Evolutionary conservation across 2,888 invertebrate species (phyloP).

Genomic region (Agrochola circellaris): DNA sequence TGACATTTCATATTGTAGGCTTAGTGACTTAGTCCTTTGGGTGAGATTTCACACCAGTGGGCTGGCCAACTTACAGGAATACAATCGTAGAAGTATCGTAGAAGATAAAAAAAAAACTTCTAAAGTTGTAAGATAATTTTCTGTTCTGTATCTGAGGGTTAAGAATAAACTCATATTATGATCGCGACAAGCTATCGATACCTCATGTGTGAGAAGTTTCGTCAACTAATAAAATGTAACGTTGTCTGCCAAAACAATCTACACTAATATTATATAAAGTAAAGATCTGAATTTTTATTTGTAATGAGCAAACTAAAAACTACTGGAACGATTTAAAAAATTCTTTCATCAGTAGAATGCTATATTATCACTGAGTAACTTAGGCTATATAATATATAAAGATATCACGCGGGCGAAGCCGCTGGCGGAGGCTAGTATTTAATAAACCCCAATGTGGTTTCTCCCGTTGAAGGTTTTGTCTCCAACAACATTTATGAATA

Average conservation of each 20-base stretch:
- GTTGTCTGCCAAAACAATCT: neutral
- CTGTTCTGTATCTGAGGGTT: neutral
- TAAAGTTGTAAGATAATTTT: neutral
- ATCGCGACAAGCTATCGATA: neutral
- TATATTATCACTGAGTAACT: too few species aligned
- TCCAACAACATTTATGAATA: conserved; percentile 49
- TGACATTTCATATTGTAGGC: too few species aligned
- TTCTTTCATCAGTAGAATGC: too few species aligned
- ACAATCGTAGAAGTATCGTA: neutral
- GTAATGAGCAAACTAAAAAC: too few species aligned
- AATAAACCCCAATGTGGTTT: neutral
- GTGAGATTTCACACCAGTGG: neutral
- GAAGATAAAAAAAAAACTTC: neutral
- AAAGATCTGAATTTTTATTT: too few species aligned
- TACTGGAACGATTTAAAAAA: too few species aligned
- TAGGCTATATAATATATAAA: too few species aligned
- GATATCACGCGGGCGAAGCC: too few species aligned
- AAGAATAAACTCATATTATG: neutral
- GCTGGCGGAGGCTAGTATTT: neutral
- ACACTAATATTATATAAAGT: too few species aligned
- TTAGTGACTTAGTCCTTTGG: neutral
- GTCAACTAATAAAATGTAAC: neutral
- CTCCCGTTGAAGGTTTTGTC: neutral
- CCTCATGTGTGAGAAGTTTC: neutral
- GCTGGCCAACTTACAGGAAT: neutral